Conservation (phyloP, 1,140 invertebrate genomes). For the Neodiprion pinetum region DNA sequence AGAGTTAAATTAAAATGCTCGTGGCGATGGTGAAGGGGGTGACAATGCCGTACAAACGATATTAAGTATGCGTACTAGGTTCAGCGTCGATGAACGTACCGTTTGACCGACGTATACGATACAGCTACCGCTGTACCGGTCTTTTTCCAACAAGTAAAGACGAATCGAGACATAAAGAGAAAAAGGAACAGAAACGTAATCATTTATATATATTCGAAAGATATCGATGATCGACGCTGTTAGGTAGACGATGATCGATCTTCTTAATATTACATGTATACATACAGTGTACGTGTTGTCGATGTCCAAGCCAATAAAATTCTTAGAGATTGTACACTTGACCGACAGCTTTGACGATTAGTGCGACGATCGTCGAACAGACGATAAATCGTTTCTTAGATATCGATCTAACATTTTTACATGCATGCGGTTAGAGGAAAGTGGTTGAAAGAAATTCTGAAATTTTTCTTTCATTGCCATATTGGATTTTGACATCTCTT, state of each 20-base stretch:
- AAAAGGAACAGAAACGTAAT: not conserved
- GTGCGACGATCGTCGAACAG: no score
- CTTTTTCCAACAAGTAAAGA: not conserved
- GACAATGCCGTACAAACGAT: not conserved
- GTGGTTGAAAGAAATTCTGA: no score
- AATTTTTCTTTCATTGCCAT: no score
- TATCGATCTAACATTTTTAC: no score
- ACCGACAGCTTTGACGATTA: no score
- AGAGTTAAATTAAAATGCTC: slow-evolving; percentile 8
- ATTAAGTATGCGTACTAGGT: not conserved
- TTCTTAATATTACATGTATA: not conserved
- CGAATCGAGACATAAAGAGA: not conserved
- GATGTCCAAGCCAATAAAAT: not conserved
- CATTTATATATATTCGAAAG: not conserved
- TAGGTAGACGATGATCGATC: no score
- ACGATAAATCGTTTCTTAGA: no score
- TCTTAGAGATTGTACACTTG: no score
- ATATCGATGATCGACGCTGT: no score
- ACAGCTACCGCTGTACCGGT: not conserved
- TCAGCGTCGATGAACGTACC: not conserved
- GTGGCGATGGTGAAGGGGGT: slow-evolving; percentile 49
- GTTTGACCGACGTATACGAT: not conserved
- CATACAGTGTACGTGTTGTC: not conserved
- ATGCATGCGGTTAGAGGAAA: no score
- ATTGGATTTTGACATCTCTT: no score